phyloP scores from a whole-genome alignment of 2,888 invertebrate genomes.

The Limnephilus auricula region DNA sequence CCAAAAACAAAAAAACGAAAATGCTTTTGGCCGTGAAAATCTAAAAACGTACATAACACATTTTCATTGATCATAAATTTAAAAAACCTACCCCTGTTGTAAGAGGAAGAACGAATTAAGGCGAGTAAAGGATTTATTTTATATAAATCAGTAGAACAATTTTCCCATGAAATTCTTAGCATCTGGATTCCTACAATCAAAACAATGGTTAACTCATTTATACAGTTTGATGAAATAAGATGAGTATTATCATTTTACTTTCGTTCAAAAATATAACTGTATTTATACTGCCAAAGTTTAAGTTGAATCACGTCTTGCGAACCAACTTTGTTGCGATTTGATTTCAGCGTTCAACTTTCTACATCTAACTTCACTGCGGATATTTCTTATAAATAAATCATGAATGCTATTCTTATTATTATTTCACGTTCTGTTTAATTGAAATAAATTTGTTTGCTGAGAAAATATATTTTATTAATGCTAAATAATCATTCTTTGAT shows the following conservation, averaged over 20 bases:
- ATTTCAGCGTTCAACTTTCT: constrained; percentile 58
- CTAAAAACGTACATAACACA: too few relatives aligned
- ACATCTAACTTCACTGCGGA: constrained; percentile 21
- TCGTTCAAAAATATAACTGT: not conserved
- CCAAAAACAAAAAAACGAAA: too few relatives aligned
- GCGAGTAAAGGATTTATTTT: not conserved
- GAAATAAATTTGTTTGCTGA: not conserved
- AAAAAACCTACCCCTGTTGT: too few relatives aligned
- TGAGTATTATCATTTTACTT: not conserved
- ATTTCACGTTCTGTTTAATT: not conserved
- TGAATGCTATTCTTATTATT: constrained; percentile 15
- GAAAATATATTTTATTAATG: not conserved
- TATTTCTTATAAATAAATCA: constrained; percentile 55
- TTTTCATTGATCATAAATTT: too few relatives aligned
- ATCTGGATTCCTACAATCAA: not conserved
- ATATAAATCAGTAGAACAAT: not conserved
- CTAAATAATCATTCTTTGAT: not conserved
- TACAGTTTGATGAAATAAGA: not conserved
- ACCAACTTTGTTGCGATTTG: constrained; percentile 61
- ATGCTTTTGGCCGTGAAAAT: too few relatives aligned
- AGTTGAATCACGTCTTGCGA: not conserved
- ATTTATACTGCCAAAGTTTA: not conserved
- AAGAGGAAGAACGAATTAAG: not conserved
- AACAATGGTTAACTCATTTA: not conserved
- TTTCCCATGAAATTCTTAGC: not conserved